These are phyloP conservation scores for Hypanus sabinus DNA, from an alignment of 2,113 vertebrate species.

Conservation along the genomic window DNA sequence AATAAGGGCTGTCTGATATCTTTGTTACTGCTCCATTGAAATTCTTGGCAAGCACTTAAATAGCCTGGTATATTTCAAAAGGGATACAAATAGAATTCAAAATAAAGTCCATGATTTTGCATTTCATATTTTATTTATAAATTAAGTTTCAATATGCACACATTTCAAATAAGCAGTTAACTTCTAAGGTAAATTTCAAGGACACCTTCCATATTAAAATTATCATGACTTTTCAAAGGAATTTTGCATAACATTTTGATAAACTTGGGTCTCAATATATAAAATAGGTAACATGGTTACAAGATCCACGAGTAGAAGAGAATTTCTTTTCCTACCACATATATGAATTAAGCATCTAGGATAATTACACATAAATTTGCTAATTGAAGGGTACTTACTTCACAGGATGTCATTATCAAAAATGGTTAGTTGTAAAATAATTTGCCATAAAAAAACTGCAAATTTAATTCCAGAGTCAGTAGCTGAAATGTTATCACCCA, in stretches of 20 bases:
- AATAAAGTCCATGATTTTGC: constrained; percentile 5
- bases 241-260: constrained; percentile 1
- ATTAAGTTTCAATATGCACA: background rate
- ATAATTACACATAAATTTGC: constrained; percentile 34
- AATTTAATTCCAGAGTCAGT: constrained; percentile 69
- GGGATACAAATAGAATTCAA: background rate
- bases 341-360: constrained; percentile 26
- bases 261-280: background rate
- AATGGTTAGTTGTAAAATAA: constrained; percentile 37
- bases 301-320: background rate
- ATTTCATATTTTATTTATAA: background rate
- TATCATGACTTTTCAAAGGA: background rate
- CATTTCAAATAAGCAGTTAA: background rate
- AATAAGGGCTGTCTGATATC: background rate
- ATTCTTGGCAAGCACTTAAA: background rate
- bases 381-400: constrained; percentile 38
- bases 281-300: constrained; percentile 5
- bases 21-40: background rate
- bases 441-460: constrained; percentile 49
- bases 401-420: constrained; percentile 35
- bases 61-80: background rate
- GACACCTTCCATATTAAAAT: background rate
- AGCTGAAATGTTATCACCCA: constrained; percentile 70
- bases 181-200: background rate
- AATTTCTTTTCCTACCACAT: background rate